These are phyloP conservation scores for Oasisia sp. DNA, from an alignment of 2,888 invertebrate genomes.

Conservation along the genomic window DNA sequence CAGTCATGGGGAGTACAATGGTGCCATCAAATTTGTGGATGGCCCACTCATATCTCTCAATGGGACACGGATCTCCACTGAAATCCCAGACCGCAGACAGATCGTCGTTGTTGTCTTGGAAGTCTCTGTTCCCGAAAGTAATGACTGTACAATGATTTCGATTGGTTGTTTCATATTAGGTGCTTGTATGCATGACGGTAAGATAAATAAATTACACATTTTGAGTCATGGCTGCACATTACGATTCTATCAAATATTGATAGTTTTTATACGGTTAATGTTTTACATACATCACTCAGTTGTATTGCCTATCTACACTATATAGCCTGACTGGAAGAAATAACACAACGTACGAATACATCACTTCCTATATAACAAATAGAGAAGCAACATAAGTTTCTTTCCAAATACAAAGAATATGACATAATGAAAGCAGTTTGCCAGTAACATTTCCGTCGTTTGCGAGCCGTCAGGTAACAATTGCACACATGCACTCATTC, in stretches of 20 bases:
- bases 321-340: too few relatives aligned
- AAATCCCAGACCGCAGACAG: background rate
- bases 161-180: background rate
- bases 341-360: too few relatives aligned
- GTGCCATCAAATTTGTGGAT: slow-evolving; percentile 3
- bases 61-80: slow-evolving; percentile 3
- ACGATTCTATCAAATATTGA: too few relatives aligned
- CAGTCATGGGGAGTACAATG: background rate
- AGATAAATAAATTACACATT: too few relatives aligned
- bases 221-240: too few relatives aligned
- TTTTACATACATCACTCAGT: too few relatives aligned
- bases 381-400: too few relatives aligned
- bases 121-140: background rate
- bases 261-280: too few relatives aligned
- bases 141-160: background rate
- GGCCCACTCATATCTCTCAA: background rate
- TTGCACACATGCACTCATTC: background rate
- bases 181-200: too few relatives aligned
- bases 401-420: background rate
- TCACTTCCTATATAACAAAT: too few relatives aligned
- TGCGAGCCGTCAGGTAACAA: background rate
- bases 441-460: background rate
- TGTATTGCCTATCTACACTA: too few relatives aligned
- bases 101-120: background rate
- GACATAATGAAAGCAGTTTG: background rate